Conservation (phyloP, 2,888 invertebrate species). For the Hylaea fasciaria region DNA sequence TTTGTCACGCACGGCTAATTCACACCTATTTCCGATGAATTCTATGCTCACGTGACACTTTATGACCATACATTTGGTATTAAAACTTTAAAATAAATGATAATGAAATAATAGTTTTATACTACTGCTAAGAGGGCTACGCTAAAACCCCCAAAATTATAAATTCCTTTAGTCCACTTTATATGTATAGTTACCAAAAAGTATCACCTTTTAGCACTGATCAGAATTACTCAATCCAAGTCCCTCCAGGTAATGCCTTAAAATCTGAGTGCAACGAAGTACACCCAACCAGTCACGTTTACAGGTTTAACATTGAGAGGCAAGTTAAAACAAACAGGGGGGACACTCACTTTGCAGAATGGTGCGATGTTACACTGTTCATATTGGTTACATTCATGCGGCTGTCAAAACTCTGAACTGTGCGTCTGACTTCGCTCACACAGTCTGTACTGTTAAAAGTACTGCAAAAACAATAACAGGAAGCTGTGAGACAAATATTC, state of each 20-base stretch:
- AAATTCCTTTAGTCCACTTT: too few relatives aligned
- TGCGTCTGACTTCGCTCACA: slow-evolving; percentile 80
- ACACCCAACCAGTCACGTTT: slow-evolving; percentile 11
- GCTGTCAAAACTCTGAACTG: slow-evolving; percentile 80
- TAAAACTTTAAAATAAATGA: not conserved
- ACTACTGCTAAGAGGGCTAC: too few relatives aligned
- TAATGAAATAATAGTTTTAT: too few relatives aligned
- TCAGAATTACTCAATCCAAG: not conserved
- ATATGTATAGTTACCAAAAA: too few relatives aligned
- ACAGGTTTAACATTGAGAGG: slow-evolving; percentile 24
- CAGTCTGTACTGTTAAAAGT: slow-evolving; percentile 83
- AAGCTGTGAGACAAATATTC: slow-evolving; percentile 40
- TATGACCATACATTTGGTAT: slow-evolving; percentile 27
- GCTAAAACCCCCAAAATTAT: too few relatives aligned
- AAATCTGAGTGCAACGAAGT: not conserved
- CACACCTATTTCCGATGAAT: slow-evolving; percentile 36
- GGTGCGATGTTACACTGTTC: slow-evolving; percentile 77
- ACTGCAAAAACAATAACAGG: slow-evolving; percentile 78
- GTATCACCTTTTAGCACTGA: slow-evolving; percentile 11
- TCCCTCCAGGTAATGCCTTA: slow-evolving; percentile 4
- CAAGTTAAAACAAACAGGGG: slow-evolving; percentile 36
- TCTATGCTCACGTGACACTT: slow-evolving; percentile 35
- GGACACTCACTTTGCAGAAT: slow-evolving; percentile 78
- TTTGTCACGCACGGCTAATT: slow-evolving; percentile 40
- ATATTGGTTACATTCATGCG: slow-evolving; percentile 80